Percentiles rank a stretch among this genome's conserved stretches.
Evolutionary conservation across 2,797 vertebrate species (phyloP).

Genomic region (Cetoscarus ocellatus): DNA sequence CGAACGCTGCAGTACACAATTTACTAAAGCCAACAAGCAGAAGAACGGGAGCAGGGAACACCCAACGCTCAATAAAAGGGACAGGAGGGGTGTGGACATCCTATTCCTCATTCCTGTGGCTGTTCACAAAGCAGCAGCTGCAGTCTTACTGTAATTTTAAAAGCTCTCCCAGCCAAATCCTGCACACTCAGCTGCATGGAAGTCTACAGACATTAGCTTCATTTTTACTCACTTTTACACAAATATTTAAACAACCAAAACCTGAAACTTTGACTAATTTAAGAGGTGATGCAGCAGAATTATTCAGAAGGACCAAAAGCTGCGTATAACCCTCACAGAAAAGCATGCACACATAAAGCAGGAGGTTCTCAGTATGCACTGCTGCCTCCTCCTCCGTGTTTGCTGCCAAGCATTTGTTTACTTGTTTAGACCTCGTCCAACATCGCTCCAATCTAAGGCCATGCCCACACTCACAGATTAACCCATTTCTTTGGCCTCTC

Average conservation of each 20-base stretch:
- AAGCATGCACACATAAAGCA: neutral
- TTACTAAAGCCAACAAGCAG: neutral
- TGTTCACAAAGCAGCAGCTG: constrained; percentile 85
- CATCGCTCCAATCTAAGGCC: neutral
- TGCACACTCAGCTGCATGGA: constrained; percentile 84
- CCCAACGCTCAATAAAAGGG: constrained; percentile 10
- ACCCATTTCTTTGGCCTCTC: neutral
- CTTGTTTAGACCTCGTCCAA: neutral
- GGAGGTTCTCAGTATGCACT: neutral
- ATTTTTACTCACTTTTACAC: neutral
- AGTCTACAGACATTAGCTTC: neutral
- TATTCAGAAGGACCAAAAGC: neutral
- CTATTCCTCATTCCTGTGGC: constrained; percentile 89
- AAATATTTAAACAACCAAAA: neutral
- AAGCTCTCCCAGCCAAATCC: too few species aligned
- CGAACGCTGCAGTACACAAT: neutral
- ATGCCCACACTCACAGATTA: neutral
- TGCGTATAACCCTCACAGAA: accelerated
- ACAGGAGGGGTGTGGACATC: constrained; percentile 36
- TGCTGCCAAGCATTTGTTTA: constrained; percentile 2
- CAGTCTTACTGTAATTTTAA: too few species aligned
- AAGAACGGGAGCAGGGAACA: constrained; percentile 13
- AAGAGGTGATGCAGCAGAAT: neutral
- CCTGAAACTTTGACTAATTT: neutral
- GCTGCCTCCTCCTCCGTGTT: neutral